Percentiles rank a stretch among this genome's conserved stretches.
These are phyloP conservation scores for Sturmia bella DNA, from an alignment of 2,888 invertebrate species.

Conservation along the genomic window DNA sequence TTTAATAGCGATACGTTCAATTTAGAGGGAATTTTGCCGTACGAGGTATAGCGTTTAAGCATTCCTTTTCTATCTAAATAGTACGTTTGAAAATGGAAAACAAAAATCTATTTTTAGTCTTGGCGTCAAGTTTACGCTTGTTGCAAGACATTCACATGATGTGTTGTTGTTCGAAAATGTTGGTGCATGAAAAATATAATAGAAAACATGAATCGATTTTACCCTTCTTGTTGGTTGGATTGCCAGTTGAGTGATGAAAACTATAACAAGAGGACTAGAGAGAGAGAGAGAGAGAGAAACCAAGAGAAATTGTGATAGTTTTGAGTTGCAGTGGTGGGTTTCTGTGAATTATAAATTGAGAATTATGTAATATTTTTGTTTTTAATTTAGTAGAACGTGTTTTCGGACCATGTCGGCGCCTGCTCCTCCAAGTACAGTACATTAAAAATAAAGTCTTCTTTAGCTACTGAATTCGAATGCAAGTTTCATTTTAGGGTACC, in stretches of 20 bases:
- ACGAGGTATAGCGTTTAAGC: constrained; percentile 32
- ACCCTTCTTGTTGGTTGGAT: constrained; percentile 5
- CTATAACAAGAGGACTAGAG: neutral
- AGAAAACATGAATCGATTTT: constrained; percentile 60
- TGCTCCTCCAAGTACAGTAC: constrained; percentile 42
- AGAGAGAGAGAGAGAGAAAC: constrained; percentile 5
- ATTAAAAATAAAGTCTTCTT: constrained; percentile 11
- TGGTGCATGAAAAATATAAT: constrained; percentile 17
- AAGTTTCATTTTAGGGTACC: no score
- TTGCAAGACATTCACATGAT: constrained; percentile 22
- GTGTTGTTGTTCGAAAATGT: neutral
- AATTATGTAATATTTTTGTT: constrained; percentile 4
- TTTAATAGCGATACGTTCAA: constrained; percentile 61
- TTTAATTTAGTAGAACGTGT: neutral
- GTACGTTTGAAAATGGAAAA: neutral
- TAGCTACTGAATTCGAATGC: no score
- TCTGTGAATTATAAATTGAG: neutral
- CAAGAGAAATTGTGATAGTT: constrained; percentile 6
- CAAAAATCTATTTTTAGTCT: constrained; percentile 8
- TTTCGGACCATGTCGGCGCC: constrained; percentile 26
- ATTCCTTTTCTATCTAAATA: constrained; percentile 32
- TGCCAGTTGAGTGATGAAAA: constrained; percentile 12
- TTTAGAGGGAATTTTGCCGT: constrained; percentile 56
- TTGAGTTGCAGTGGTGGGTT: constrained; percentile 1
- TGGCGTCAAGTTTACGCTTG: constrained; percentile 9